Conservation (phyloP, 2,797 vertebrate genomes). For the Microchirus variegatus region DNA sequence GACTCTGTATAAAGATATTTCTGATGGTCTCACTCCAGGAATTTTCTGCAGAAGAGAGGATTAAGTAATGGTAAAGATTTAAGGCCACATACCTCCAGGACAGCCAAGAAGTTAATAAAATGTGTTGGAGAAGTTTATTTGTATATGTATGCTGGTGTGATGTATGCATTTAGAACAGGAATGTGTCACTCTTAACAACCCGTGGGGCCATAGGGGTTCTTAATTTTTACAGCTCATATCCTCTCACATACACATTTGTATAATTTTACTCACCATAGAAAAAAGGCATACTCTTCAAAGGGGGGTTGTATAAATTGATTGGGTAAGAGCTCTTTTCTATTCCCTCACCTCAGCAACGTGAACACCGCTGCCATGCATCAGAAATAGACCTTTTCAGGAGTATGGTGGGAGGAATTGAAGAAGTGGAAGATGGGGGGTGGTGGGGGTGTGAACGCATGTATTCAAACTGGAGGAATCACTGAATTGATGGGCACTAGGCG, state of each 20-base stretch:
- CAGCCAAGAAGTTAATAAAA: constrained; percentile 71
- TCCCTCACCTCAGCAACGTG: constrained; percentile 62
- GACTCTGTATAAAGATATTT: constrained; percentile 50
- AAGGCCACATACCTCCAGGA: constrained; percentile 64
- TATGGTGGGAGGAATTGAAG: constrained; percentile 41
- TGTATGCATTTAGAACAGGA: constrained; percentile 67
- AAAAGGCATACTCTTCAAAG: constrained; percentile 71
- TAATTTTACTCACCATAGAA: constrained; percentile 69
- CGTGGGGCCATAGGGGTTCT: constrained; percentile 57
- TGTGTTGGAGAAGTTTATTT: constrained; percentile 67
- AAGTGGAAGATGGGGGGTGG: constrained; percentile 5
- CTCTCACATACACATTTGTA: constrained; percentile 72
- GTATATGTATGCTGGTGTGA: constrained; percentile 47
- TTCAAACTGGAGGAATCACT: constrained; percentile 67
- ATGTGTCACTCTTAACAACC: constrained; percentile 68
- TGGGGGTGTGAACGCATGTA: constrained; percentile 48
- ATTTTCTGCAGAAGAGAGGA: constrained; percentile 59
- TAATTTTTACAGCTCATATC: constrained; percentile 60
- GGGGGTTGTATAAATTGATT: constrained; percentile 75
- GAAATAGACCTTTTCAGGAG: constrained; percentile 74
- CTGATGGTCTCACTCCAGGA: constrained; percentile 62
- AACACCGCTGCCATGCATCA: constrained; percentile 66
- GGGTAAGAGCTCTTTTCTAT: constrained; percentile 71
- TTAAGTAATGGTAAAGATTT: constrained; percentile 66
- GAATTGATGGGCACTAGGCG: constrained; percentile 76